Base-by-base conservation (phyloP, 2,888 invertebrate species). In the Achlya flavicornis region DNA sequence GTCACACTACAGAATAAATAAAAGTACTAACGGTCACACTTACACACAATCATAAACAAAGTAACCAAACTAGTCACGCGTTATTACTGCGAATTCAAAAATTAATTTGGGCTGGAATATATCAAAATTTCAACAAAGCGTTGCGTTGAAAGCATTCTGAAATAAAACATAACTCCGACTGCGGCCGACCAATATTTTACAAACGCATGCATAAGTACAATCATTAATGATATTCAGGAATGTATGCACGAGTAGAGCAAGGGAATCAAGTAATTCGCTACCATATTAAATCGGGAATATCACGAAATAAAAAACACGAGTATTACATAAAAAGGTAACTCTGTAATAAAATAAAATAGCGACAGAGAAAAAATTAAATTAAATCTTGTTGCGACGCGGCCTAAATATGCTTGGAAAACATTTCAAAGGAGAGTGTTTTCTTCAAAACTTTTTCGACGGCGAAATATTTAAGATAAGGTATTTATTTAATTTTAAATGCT, bases 51-150 rank as follows among this genome's bases (percentile, higher is more conserved):
- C 79, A 77, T 76, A 83, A 85, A 83, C 83, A 82, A 84, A 85
- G 83, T 78, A 77, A 77, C 78, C 78, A 77, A 85, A 83, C 84
- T 86, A 85, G 81, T 78, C 72, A 68, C 73, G 77, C 85, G 85
- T 85, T 33, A 67, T 32, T 26, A 32, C 32, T 14, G 48, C 5
- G 59, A 14, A 41, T 84, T 78, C 78, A 80, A 77, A 81, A 80
- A 78, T 78, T 75, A 76, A 78, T 83, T 80, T 74, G 69, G 66
- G 71, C 72, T 26, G 2, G 26, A 26, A 26, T 26, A 26, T n/a
- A n/a, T n/a, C n/a, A n/a, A n/a, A n/a, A n/a, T n/a, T n/a, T n/a
- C n/a, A n/a, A n/a, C 26, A 26, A 26, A 26, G 26, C 26, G 26
- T 26, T 26, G 26, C 72, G 76, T 4, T 35, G 35, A 35, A 5